phyloP scores from a whole-genome alignment of 1,140 invertebrate genomes.

The Cotesia vestalis region DNA sequence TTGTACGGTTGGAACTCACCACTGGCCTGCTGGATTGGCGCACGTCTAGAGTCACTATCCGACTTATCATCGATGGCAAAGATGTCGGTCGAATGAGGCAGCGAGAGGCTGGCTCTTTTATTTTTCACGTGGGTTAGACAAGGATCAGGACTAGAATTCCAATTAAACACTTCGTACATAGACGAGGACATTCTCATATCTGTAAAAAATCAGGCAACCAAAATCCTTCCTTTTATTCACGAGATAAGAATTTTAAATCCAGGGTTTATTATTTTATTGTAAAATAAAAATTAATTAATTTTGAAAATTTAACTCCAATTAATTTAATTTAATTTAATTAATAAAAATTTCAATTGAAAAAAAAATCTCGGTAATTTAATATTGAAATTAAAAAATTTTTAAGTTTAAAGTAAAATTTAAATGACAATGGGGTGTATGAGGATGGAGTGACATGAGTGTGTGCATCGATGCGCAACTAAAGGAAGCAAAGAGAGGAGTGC shows the following conservation, averaged over 20 bases:
- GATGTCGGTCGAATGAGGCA: conserved; percentile 65
- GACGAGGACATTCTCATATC: conserved; percentile 77
- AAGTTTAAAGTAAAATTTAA: background rate
- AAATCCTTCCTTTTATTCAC: conserved; percentile 29
- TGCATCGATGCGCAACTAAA: conserved; percentile 45
- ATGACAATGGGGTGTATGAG: conserved; percentile 22
- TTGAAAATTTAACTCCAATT: background rate
- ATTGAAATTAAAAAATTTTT: too few relatives aligned
- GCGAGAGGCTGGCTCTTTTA: conserved; percentile 65
- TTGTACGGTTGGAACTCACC: conserved; percentile 57
- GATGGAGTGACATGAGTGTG: conserved; percentile 41
- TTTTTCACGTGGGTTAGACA: conserved; percentile 63
- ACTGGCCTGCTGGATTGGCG: conserved; percentile 60
- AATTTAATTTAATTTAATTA: background rate
- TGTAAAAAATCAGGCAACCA: conserved; percentile 64
- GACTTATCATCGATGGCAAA: conserved; percentile 66
- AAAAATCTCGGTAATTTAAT: too few relatives aligned
- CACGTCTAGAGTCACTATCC: conserved; percentile 61
- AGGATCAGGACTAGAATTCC: conserved; percentile 68
- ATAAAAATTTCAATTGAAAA: too few relatives aligned
- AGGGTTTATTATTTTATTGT: background rate
- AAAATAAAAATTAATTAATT: too few relatives aligned
- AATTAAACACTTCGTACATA: conserved; percentile 81
- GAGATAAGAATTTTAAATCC: background rate
- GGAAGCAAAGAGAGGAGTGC: conserved; percentile 36